Evolutionary conservation across 1,140 invertebrate genomes (phyloP).

Genomic region (Lepidostoma basale): DNA sequence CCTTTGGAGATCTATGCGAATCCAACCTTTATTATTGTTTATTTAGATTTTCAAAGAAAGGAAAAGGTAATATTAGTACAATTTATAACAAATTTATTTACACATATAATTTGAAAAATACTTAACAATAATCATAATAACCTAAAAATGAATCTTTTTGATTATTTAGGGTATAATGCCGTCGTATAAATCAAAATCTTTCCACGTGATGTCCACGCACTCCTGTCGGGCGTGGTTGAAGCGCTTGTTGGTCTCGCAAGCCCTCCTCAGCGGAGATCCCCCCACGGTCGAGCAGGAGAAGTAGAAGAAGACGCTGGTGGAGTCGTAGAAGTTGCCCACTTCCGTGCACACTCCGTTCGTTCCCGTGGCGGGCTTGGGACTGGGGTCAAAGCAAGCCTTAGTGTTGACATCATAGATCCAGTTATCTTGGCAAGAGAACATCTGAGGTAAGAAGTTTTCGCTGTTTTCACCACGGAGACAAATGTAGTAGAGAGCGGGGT

Average conservation of each 20-base stretch:
- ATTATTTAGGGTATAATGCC: background rate
- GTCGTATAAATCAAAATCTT: background rate
- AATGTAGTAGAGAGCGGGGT: slow-evolving; percentile 26
- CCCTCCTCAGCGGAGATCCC: background rate
- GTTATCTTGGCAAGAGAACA: slow-evolving; percentile 26
- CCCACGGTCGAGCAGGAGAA: background rate
- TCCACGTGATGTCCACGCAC: background rate
- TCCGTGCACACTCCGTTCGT: background rate
- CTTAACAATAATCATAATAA: too few species aligned
- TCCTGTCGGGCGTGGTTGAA: background rate
- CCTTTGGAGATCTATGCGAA: too few species aligned
- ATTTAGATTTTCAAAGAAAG: too few species aligned
- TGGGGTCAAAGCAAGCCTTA: background rate
- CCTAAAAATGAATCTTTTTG: background rate
- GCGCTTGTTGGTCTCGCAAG: background rate
- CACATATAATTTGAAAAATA: too few species aligned
- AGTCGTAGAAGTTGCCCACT: slow-evolving; percentile 4
- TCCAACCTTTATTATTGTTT: too few species aligned
- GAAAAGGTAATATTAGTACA: background rate
- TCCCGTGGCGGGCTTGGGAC: background rate
- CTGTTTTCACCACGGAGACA: slow-evolving; percentile 11
- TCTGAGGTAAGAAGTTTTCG: background rate
- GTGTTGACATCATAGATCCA: background rate
- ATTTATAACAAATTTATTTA: background rate
- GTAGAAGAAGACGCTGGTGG: background rate